Evolutionary conservation across 1,140 invertebrate genomes (phyloP), one percentile per base, ranked within the genome.

Genomic region (Trichonephila clavipes): DNA sequence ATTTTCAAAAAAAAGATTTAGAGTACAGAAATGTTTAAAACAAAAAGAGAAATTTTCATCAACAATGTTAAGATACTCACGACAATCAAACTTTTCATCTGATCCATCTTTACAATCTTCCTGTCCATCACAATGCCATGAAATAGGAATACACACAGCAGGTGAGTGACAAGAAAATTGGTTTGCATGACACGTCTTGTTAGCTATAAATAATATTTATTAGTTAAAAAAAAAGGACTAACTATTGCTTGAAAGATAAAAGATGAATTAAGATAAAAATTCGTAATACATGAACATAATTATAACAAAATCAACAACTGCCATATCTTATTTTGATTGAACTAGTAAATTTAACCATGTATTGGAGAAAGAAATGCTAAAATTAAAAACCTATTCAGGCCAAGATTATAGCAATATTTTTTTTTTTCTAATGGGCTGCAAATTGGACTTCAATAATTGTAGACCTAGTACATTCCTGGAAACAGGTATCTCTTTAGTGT

Each of bases 161-260:
- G 96, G 96, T 19, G 96, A 97, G 94, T 97, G 98, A 95, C 99
- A 99, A 62, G 97, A 97, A 96, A 99, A 99, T 95, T 99, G 99
- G 82, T 97, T 97, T 0, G 97, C 96, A 90, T 97, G 97, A 95
- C 98, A 99, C 0, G 98, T 93, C 64, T 61, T 86, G 58, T 93
- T 93, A 40, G 24, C 92, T 93, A 21, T 0, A 58, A 83, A 58
- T 2, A 6, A 62, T 62, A 19, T 62, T 62, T 18, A 62, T 19
- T 62, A 19, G 16, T 62, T 66, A 21, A 66, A 5, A 66, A 5
- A 66, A 6, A 24, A n/a, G 0, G 2, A 7, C 51, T 12, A 51
- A 51, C 44, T 6, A 8, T 51, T 51, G 8, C 8, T 51, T 51
- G 44, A 51, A 51, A 51, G 8, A 51, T 5, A 51, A 51, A 51